Evolutionary conservation across 2,797 vertebrate species (phyloP).

Genomic region (Ptychadena robeensis): DNA sequence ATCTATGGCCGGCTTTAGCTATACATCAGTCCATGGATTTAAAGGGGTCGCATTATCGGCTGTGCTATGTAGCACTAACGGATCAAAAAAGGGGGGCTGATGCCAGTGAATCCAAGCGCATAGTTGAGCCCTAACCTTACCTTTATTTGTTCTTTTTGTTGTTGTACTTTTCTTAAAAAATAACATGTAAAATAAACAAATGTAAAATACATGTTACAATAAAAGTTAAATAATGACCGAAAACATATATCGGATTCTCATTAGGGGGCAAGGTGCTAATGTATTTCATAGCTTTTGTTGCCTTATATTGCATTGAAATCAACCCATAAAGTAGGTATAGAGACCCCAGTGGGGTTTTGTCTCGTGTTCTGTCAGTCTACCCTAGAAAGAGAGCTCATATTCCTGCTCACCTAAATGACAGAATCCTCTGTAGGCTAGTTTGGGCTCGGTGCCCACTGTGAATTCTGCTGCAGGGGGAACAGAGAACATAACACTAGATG

Average conservation of each 20-base stretch:
- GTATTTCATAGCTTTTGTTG: not conserved
- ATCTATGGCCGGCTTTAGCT: no score
- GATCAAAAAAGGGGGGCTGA: no score
- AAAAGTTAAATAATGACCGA: not conserved
- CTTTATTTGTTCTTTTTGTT: no score
- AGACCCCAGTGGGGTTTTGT: not conserved
- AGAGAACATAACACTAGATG: not conserved
- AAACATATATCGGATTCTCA: not conserved
- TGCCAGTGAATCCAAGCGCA: no score
- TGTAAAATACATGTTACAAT: not conserved
- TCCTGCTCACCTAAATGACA: slow-evolving; percentile 2
- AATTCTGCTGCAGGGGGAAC: not conserved
- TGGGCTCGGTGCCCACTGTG: not conserved
- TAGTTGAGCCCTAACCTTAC: no score
- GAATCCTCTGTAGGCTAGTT: not conserved
- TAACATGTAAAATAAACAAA: not conserved
- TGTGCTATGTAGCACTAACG: no score
- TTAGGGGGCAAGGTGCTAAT: not conserved
- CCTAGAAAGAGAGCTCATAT: not conserved
- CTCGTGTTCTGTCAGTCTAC: not conserved
- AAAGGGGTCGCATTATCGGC: no score
- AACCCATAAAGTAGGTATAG: not conserved
- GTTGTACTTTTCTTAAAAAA: no score
- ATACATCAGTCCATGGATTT: no score
- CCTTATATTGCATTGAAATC: not conserved